Conservation (phyloP, 30 jellyfish, hydroid and myxozoan species). For the Cassiopea andromeda region DNA sequence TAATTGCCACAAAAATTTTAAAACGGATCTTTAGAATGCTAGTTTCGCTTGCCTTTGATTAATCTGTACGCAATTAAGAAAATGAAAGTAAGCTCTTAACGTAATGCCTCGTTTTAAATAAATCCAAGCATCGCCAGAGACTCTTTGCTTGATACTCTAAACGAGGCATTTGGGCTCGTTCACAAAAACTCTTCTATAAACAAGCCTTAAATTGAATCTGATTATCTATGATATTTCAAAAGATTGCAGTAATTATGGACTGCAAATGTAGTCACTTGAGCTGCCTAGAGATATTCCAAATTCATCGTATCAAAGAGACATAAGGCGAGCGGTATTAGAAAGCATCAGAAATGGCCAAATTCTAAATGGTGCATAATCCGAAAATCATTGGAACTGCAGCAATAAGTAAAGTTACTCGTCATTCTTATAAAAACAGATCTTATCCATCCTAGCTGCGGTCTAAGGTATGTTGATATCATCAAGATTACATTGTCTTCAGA, state of each 20-base stretch:
- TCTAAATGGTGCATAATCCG: slow-evolving; percentile 17
- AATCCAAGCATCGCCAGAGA: slow-evolving; percentile 25
- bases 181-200: slow-evolving; percentile 22
- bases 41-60: not conserved
- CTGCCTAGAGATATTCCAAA: slow-evolving; percentile 9
- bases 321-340: slow-evolving; percentile 14
- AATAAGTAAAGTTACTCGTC: not conserved
- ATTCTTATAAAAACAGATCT: slow-evolving; percentile 17
- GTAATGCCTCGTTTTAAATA: slow-evolving; percentile 13
- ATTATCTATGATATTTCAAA: slow-evolving; percentile 2
- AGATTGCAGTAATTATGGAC: slow-evolving; percentile 1
- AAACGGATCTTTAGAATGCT: not conserved
- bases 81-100: not conserved
- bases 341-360: slow-evolving; percentile 3
- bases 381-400: slow-evolving; percentile 2
- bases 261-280: not conserved
- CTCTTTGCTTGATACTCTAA: slow-evolving; percentile 13
- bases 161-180: slow-evolving; percentile 25
- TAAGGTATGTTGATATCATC: slow-evolving; percentile 1
- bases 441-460: not conserved
- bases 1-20: not conserved
- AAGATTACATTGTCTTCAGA: not conserved
- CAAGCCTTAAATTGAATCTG: slow-evolving; percentile 30
- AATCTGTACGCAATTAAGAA: not conserved
- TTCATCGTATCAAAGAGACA: slow-evolving; percentile 28